A percentile compares a stretch with the other conserved stretches of the same genome.
phyloP scores from a whole-genome alignment of 2,113 vertebrate genomes.

The Microtus richardsoni region DNA sequence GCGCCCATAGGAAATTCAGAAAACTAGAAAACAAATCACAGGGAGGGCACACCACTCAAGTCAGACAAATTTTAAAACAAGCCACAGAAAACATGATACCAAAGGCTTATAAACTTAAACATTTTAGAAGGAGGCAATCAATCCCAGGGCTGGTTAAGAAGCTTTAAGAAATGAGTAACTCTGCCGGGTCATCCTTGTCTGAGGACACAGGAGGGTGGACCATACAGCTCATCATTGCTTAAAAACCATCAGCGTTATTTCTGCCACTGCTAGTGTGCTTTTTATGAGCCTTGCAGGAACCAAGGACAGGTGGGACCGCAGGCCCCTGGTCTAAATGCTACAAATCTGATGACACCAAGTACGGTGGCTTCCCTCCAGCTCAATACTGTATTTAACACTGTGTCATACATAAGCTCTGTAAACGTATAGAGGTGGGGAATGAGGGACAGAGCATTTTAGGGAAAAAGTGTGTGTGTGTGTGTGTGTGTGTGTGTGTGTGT shows the following conservation, averaged over 20 bases:
- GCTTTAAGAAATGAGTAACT: not conserved
- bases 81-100: not conserved
- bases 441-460: not conserved
- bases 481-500: not conserved
- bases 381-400: not conserved
- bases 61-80: not conserved
- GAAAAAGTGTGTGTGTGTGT: not conserved
- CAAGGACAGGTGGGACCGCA: not conserved
- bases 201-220: not conserved
- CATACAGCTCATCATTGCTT: not conserved
- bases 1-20: not conserved
- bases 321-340: not conserved
- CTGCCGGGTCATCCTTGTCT: not conserved
- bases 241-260: not conserved
- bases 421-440: accelerated
- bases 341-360: not conserved
- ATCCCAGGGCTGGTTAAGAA: not conserved
- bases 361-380: not conserved
- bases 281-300: not conserved
- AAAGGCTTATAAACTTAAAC: not conserved
- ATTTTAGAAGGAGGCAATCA: not conserved
- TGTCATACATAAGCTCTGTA: not conserved
- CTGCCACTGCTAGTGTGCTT: not conserved
- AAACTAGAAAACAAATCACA: constrained; percentile 31
- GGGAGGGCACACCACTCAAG: not conserved